Percentiles rank a stretch among this genome's conserved stretches.
phyloP scores from a whole-genome alignment of 2,888 invertebrate species.

The Platycheirus rosarum region DNA sequence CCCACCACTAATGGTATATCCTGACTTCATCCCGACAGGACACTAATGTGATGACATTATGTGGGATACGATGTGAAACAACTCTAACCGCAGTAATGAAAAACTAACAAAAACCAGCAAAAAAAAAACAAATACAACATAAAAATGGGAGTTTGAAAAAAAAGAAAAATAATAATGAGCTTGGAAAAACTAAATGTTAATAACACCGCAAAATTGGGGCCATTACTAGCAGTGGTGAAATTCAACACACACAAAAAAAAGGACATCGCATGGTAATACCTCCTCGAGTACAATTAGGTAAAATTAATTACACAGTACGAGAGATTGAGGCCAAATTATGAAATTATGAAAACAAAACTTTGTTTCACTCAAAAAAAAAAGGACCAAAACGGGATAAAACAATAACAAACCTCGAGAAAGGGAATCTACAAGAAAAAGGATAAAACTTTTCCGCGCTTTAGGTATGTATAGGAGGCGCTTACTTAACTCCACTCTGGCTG shows the following conservation, averaged over 20 bases:
- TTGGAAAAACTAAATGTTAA: slow-evolving; percentile 58
- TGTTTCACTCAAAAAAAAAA: slow-evolving; percentile 15
- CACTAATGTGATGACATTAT: slow-evolving; percentile 61
- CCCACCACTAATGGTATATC: slow-evolving; percentile 38
- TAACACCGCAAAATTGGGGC: slow-evolving; percentile 53
- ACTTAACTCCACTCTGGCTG: neutral
- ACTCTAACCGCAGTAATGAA: slow-evolving; percentile 30
- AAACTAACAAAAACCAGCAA: neutral
- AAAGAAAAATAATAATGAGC: slow-evolving; percentile 51
- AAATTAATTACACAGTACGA: slow-evolving; percentile 67
- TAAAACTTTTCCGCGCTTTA: slow-evolving; percentile 51
- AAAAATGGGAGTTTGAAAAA: slow-evolving; percentile 9
- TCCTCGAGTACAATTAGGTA: slow-evolving; percentile 64
- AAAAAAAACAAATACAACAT: neutral
- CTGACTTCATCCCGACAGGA: slow-evolving; percentile 27
- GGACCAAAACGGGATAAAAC: slow-evolving; percentile 11
- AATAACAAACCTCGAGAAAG: slow-evolving; percentile 4
- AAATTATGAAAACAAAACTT: slow-evolving; percentile 63
- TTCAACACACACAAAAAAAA: slow-evolving; percentile 18
- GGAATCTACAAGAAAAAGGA: slow-evolving; percentile 51
- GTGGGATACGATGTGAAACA: slow-evolving; percentile 56
- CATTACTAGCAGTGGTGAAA: slow-evolving; percentile 44
- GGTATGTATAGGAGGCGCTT: neutral
- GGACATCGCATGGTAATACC: slow-evolving; percentile 52
- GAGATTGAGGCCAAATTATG: slow-evolving; percentile 67